These are phyloP conservation scores for Melanerpes aurifrons DNA, from an alignment of 2,113 vertebrate species.

Conservation along the genomic window DNA sequence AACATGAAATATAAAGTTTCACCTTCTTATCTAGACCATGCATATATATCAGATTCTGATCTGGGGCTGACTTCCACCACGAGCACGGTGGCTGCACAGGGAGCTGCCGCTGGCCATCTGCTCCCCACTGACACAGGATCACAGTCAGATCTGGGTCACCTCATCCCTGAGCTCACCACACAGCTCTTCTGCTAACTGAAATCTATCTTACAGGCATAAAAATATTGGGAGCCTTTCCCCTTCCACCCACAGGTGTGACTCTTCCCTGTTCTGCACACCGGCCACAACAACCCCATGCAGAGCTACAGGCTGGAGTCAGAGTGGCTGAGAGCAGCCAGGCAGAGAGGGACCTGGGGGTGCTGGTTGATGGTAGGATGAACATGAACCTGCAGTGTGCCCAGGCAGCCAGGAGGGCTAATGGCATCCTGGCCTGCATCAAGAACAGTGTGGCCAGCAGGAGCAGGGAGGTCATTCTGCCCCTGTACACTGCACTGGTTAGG, in stretches of 20 bases:
- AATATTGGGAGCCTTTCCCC: neutral
- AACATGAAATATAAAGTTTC: neutral
- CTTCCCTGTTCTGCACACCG: too few relatives aligned
- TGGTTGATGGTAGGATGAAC: too few relatives aligned
- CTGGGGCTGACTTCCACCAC: neutral
- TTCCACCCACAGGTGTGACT: neutral
- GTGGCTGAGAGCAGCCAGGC: too few relatives aligned
- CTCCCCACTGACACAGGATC: neutral
- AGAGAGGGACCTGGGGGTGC: too few relatives aligned
- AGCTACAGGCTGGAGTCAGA: too few relatives aligned
- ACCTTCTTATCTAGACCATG: constrained; percentile 19
- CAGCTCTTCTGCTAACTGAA: neutral
- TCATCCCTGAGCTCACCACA: constrained; percentile 4
- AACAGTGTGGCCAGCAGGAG: too few relatives aligned
- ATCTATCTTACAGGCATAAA: neutral
- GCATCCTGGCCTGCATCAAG: too few relatives aligned
- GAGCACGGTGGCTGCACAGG: fast-evolving
- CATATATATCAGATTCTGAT: constrained; percentile 26
- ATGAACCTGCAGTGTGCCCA: too few relatives aligned
- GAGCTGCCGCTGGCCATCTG: constrained; percentile 28
- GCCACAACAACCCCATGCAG: too few relatives aligned
- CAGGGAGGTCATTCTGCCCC: too few relatives aligned
- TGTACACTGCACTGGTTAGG: too few relatives aligned
- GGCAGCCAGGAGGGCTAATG: too few relatives aligned
- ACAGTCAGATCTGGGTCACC: constrained; percentile 25